Conservation (phyloP, 2,797 vertebrate species). For the Choloepus didactylus region DNA sequence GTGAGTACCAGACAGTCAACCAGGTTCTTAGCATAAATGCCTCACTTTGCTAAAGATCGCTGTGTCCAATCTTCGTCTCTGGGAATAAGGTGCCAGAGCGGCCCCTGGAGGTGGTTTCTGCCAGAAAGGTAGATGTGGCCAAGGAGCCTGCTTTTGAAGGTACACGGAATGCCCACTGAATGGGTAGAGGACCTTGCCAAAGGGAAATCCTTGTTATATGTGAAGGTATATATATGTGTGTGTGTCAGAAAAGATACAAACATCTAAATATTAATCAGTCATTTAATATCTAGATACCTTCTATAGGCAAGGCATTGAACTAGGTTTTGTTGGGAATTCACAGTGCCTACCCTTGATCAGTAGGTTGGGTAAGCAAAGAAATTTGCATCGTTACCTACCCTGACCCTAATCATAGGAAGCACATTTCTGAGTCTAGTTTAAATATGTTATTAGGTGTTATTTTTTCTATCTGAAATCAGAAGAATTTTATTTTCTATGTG, state of each 20-base stretch:
- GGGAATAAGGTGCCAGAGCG: background rate
- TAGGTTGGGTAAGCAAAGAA: background rate
- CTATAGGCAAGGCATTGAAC: background rate
- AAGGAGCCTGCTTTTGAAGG: background rate
- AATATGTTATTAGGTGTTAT: background rate
- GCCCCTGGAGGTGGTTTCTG: background rate
- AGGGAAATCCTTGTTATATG: background rate
- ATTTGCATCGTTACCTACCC: background rate
- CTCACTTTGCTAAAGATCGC: background rate
- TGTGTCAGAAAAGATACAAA: background rate
- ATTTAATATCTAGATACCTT: background rate
- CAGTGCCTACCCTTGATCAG: background rate
- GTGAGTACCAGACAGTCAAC: background rate
- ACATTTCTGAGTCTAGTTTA: background rate
- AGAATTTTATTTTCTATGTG: background rate
- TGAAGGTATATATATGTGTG: background rate
- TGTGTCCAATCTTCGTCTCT: background rate
- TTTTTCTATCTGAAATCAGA: background rate
- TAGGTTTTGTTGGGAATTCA: background rate
- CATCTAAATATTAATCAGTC: background rate
- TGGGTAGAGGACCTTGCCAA: no score
- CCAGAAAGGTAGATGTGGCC: no score
- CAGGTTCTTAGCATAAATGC: background rate
- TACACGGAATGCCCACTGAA: background rate
- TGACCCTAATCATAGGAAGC: background rate